Conservation (phyloP, 2,888 invertebrate genomes). For the Ormyrus rosae region DNA sequence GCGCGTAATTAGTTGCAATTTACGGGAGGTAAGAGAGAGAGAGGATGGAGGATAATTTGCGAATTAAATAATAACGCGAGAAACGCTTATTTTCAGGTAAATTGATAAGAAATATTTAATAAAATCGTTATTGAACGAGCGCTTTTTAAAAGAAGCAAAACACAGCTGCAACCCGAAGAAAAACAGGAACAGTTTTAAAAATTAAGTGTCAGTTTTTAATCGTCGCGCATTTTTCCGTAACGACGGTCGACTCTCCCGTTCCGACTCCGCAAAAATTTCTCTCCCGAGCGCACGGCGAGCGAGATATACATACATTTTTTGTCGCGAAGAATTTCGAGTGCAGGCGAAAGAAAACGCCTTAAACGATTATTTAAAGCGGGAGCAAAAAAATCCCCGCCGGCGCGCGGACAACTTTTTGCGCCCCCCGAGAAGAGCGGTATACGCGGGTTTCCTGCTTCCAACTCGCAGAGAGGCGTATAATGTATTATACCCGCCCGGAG, state of each 20-base stretch:
- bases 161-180: too few species aligned
- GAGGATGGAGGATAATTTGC: too few species aligned
- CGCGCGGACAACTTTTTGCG: background rate
- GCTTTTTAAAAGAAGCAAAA: too few species aligned
- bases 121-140: too few species aligned
- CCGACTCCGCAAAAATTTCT: background rate
- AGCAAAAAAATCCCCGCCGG: background rate
- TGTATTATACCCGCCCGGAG: conserved; percentile 28
- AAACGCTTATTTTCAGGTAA: too few species aligned
- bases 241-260: background rate
- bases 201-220: too few species aligned
- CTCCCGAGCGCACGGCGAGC: too few species aligned
- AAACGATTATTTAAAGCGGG: conserved; percentile 19
- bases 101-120: too few species aligned
- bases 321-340: background rate
- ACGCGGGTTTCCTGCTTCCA: conserved; percentile 50
- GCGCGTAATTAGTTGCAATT: too few species aligned
- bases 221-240: background rate
- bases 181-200: too few species aligned
- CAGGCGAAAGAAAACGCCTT: conserved; percentile 16
- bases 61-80: too few species aligned
- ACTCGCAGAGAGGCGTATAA: conserved; percentile 19
- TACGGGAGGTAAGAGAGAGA: too few species aligned
- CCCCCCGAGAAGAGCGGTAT: conserved; percentile 3
- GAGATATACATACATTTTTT: conserved; percentile 9